Conservation (phyloP, 2,113 vertebrate species). For the Zootoca vivipara region DNA sequence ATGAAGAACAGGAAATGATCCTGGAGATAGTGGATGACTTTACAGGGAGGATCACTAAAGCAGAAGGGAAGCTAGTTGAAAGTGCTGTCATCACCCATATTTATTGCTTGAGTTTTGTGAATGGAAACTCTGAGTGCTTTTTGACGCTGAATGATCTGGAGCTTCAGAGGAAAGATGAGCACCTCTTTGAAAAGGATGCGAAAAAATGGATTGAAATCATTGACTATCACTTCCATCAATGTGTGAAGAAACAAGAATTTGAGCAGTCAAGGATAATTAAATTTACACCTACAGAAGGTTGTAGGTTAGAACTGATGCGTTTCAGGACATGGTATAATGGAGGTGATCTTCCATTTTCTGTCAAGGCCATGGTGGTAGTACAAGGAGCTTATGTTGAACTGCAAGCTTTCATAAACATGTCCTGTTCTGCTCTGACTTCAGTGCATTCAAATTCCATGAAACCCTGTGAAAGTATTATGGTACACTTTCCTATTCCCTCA, state of each 20-base stretch:
- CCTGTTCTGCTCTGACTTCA: slow-evolving; percentile 62
- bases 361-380: slow-evolving; percentile 88
- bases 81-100: slow-evolving; percentile 83
- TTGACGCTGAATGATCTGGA: slow-evolving; percentile 89
- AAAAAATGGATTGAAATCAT: slow-evolving; percentile 86
- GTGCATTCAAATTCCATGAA: slow-evolving; percentile 61
- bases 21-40: slow-evolving; percentile 91
- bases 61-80: slow-evolving; percentile 80
- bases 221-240: slow-evolving; percentile 86
- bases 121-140: slow-evolving; percentile 85
- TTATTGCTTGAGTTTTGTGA: slow-evolving; percentile 91
- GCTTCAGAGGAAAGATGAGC: slow-evolving; percentile 80
- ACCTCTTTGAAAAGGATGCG: slow-evolving; percentile 81
- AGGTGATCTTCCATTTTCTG: slow-evolving; percentile 85
- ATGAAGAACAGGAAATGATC: slow-evolving; percentile 91
- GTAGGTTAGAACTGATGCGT: slow-evolving; percentile 90
- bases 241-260: slow-evolving; percentile 85
- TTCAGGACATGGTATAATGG: slow-evolving; percentile 80
- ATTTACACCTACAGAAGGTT: slow-evolving; percentile 87
- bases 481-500: slow-evolving; percentile 89
- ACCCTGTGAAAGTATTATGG: slow-evolving; percentile 86
- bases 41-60: slow-evolving; percentile 86
- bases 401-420: slow-evolving; percentile 91
- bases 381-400: slow-evolving; percentile 94
- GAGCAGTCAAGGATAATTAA: slow-evolving; percentile 83